Evolutionary conservation across 2,797 vertebrate genomes (phyloP).

Genomic region (Coilia nasus): DNA sequence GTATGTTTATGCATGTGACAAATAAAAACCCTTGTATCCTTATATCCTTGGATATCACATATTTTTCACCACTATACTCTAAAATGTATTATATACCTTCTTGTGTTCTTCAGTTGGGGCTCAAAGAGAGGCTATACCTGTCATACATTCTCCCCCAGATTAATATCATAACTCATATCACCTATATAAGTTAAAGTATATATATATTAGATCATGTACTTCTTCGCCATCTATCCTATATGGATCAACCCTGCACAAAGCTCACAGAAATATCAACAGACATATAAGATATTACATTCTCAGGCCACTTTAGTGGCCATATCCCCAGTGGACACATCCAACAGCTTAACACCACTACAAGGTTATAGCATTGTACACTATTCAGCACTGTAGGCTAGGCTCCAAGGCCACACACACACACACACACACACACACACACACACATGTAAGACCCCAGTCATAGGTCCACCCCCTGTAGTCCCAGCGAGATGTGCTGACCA

Average conservation of each 20-base stretch:
- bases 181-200: too few species aligned
- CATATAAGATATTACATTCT: not conserved
- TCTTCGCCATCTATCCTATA: not conserved
- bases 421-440: not conserved
- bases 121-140: not conserved
- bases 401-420: too few species aligned
- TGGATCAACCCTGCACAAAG: not conserved
- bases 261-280: not conserved
- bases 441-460: not conserved
- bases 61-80: not conserved
- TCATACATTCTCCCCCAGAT: not conserved
- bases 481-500: conserved; percentile 26
- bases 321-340: not conserved
- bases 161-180: not conserved
- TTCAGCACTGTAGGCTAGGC: too few species aligned
- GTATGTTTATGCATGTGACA: too few species aligned
- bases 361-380: not conserved
- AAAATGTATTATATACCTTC: not conserved
- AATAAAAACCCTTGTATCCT: too few species aligned
- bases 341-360: not conserved
- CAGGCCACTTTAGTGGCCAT: not conserved
- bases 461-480: not conserved
- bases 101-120: not conserved
- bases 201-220: not conserved
- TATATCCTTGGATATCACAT: too few species aligned